phyloP scores from a whole-genome alignment of 2,113 vertebrate species.

The Regulus satrapa region DNA sequence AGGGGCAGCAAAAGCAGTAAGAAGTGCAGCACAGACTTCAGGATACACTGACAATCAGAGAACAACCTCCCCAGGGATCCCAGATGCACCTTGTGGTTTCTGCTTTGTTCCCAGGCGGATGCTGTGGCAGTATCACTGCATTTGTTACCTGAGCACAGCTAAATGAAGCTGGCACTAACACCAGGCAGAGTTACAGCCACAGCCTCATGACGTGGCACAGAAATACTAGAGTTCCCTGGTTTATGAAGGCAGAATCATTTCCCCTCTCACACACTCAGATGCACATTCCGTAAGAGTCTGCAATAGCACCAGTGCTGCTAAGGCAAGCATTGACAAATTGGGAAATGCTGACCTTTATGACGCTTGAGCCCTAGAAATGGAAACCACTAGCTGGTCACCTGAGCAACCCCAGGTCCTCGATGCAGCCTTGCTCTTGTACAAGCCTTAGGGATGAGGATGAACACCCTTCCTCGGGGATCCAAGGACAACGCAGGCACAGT shows the following conservation, averaged over 20 bases:
- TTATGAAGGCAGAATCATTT: neutral
- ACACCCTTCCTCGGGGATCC: neutral
- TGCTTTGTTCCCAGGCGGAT: neutral
- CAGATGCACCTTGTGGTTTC: neutral
- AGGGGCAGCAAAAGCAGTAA: neutral
- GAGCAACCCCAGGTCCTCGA: neutral
- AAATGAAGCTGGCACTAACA: neutral
- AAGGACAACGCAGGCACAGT: fast-evolving
- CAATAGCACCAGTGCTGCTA: neutral
- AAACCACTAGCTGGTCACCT: neutral
- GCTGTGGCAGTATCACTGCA: neutral
- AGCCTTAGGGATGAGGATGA: neutral
- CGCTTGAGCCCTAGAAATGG: neutral
- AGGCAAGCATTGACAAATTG: neutral
- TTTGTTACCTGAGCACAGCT: neutral
- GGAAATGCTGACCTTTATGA: neutral
- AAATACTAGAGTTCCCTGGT: neutral
- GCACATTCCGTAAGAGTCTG: neutral
- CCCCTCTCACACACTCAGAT: neutral
- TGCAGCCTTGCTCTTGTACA: neutral
- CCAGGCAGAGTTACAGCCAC: neutral
- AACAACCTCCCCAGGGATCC: neutral
- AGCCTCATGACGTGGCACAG: neutral
- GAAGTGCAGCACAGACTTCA: neutral
- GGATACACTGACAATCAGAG: neutral